phyloP scores from a whole-genome alignment of 2,888 invertebrate genomes.

The Chorisops tibialis region DNA sequence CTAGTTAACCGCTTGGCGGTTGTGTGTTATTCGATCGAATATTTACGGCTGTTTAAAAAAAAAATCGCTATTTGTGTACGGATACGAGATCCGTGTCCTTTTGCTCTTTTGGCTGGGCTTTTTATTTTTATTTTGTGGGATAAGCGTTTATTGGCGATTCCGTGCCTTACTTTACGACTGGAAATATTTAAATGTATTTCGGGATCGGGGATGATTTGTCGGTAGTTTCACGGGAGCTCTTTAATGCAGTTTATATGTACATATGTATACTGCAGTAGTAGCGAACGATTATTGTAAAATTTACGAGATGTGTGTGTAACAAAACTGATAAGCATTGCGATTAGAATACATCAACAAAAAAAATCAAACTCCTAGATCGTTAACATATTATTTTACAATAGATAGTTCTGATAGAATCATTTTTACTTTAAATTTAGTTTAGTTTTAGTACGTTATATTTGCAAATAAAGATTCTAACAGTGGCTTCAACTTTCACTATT shows the following conservation, averaged over 20 bases:
- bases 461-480: too few species aligned
- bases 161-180: neutral
- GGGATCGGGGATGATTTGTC: constrained; percentile 7
- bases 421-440: too few species aligned
- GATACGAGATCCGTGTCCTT: constrained; percentile 1
- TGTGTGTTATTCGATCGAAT: constrained; percentile 30
- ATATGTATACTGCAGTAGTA: neutral
- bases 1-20: constrained; percentile 21
- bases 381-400: too few species aligned
- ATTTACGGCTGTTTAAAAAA: constrained; percentile 32
- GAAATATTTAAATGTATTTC: constrained; percentile 3
- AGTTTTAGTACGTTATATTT: too few species aligned
- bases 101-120: neutral
- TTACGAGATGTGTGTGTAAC: neutral
- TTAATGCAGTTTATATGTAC: too few species aligned
- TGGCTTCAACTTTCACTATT: too few species aligned
- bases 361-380: too few species aligned
- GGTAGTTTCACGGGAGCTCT: neutral
- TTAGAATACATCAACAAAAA: too few species aligned
- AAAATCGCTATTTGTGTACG: neutral
- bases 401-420: too few species aligned
- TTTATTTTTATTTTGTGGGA: neutral
- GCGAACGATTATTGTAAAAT: constrained; percentile 12
- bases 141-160: constrained; percentile 17
- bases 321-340: neutral